A percentile compares a stretch with the other conserved stretches of the same genome.
Conservation (phyloP, 2,888 invertebrate species). For the Phortica magna region DNA sequence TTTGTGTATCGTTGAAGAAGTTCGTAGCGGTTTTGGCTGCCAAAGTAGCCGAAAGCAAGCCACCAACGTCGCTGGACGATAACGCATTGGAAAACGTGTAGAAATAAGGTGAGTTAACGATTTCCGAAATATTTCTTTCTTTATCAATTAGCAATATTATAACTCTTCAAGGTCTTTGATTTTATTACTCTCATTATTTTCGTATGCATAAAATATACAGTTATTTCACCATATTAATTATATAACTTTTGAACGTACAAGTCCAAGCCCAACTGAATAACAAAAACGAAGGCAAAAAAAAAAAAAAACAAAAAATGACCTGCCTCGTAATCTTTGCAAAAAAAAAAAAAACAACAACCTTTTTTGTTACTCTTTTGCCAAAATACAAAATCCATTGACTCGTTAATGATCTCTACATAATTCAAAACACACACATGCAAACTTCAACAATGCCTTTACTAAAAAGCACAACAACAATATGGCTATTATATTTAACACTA, state of each 20-base stretch:
- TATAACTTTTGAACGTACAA: neutral
- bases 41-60: neutral
- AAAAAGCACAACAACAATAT: slow-evolving; percentile 12
- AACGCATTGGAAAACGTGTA: slow-evolving; percentile 13
- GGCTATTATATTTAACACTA: slow-evolving; percentile 29
- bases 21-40: neutral
- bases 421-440: neutral
- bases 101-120: slow-evolving; percentile 50
- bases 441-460: neutral
- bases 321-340: neutral
- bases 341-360: neutral
- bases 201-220: neutral
- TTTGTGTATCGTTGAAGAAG: too few species aligned
- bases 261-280: neutral
- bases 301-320: neutral
- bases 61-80: slow-evolving; percentile 50
- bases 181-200: neutral
- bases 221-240: neutral
- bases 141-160: slow-evolving; percentile 6
- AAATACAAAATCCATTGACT: slow-evolving; percentile 24
- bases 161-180: slow-evolving; percentile 17
- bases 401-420: slow-evolving; percentile 24
- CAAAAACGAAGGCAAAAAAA: neutral
- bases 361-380: neutral
- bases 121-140: slow-evolving; percentile 11